A percentile compares a stretch with the other conserved stretches of the same genome.
Evolutionary conservation across 2,888 invertebrate genomes (phyloP).

Genomic region (Ferdinandea cuprea): DNA sequence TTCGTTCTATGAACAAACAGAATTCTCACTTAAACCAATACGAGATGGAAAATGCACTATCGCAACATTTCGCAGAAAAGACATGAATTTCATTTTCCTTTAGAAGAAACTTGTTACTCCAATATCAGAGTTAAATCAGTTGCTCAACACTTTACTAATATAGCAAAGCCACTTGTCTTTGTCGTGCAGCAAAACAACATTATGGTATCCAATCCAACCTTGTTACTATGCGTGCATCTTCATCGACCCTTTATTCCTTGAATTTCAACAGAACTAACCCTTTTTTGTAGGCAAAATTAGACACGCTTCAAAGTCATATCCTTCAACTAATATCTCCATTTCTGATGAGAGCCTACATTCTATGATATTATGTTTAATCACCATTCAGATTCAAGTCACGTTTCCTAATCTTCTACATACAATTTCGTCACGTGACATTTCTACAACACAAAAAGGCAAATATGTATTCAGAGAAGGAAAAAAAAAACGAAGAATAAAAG

Average conservation of each 20-base stretch:
- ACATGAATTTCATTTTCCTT: too few relatives aligned
- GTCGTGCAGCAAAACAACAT: too few relatives aligned
- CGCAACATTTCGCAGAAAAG: too few relatives aligned
- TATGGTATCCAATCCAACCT: too few relatives aligned
- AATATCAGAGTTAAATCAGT: too few relatives aligned
- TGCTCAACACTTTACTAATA: too few relatives aligned
- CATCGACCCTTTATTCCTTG: background rate
- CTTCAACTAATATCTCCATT: conserved; percentile 46
- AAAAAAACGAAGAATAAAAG: conserved; percentile 7
- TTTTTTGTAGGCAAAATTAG: conserved; percentile 18
- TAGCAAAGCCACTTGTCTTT: too few relatives aligned
- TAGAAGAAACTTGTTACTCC: too few relatives aligned
- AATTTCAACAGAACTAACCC: too few relatives aligned
- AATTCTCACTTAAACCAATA: too few relatives aligned
- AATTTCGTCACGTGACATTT: conserved; percentile 49
- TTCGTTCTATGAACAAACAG: too few relatives aligned
- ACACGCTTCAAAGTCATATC: conserved; percentile 33
- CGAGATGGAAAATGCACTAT: too few relatives aligned
- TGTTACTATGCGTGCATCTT: background rate
- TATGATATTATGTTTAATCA: conserved; percentile 20
- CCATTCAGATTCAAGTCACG: conserved; percentile 41
- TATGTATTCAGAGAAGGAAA: conserved; percentile 11
- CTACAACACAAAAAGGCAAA: conserved; percentile 23
- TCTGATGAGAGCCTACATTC: conserved; percentile 44
- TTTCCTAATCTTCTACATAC: conserved; percentile 43